Evolutionary conservation across 2,888 invertebrate genomes (phyloP).

Genomic region (Sipunculus nudus): DNA sequence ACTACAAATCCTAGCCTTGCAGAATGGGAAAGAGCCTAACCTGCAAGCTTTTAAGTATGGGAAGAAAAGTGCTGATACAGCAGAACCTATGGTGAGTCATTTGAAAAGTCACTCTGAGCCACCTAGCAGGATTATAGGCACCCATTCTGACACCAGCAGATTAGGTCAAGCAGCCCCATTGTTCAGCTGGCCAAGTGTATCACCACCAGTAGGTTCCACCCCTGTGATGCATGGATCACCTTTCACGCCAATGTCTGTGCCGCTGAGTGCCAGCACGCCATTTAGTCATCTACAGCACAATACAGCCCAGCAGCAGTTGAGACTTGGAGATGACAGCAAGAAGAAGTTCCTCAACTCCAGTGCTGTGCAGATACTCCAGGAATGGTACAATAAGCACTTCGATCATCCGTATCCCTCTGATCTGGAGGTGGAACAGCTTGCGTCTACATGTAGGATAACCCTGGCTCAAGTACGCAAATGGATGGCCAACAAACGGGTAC

Average conservation of each 20-base stretch:
- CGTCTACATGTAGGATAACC: slow-evolving; percentile 42
- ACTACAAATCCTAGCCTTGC: background rate
- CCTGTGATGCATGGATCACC: background rate
- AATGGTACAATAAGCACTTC: slow-evolving; percentile 52
- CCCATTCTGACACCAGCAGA: background rate
- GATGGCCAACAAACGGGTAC: slow-evolving; percentile 60
- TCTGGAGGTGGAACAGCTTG: slow-evolving; percentile 46
- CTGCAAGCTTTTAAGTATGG: too few species aligned
- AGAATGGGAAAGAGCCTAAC: background rate
- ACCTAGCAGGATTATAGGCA: too few species aligned
- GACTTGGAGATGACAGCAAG: slow-evolving; percentile 4
- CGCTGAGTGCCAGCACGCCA: slow-evolving; percentile 2
- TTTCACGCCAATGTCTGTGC: background rate
- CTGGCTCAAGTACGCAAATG: slow-evolving; percentile 57
- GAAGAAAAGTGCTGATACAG: background rate
- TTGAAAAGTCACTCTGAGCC: too few species aligned
- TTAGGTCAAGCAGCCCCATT: background rate
- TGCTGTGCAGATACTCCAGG: slow-evolving; percentile 19
- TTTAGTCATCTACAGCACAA: slow-evolving; percentile 6
- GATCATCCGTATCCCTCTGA: slow-evolving; percentile 57
- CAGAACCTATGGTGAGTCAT: background rate
- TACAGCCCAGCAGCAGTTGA: too few species aligned
- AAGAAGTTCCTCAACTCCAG: slow-evolving; percentile 20
- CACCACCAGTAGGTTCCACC: background rate
- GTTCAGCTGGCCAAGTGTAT: background rate